These are phyloP conservation scores for Andrena hattorfiana DNA, from an alignment of 2,888 invertebrate genomes.

Conservation along the genomic window DNA sequence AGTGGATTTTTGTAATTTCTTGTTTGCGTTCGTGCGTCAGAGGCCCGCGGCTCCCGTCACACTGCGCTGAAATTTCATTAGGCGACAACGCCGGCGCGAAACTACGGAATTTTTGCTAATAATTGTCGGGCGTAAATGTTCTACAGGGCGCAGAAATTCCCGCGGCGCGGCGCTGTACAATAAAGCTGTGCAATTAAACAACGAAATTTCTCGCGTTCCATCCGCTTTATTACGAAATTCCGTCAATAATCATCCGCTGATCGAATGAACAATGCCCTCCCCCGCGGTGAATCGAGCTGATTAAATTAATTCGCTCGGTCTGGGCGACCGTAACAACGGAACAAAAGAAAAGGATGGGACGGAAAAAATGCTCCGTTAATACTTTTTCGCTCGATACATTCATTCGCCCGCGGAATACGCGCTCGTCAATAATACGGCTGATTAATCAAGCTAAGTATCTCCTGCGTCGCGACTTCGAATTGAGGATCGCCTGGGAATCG, in stretches of 20 bases:
- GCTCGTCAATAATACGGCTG: constrained; percentile 3
- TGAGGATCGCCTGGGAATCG: constrained; percentile 10
- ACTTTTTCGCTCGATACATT: constrained; percentile 14
- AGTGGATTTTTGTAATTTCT: constrained; percentile 10
- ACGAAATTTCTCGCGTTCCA: constrained; percentile 64
- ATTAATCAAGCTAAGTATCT: constrained; percentile 41
- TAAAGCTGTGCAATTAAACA: constrained; percentile 62
- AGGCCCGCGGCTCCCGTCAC: background rate
- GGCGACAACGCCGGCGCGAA: constrained; percentile 8
- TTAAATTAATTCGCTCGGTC: constrained; percentile 8
- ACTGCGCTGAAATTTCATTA: constrained; percentile 36
- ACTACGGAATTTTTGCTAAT: constrained; percentile 47
- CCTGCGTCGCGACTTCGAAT: background rate
- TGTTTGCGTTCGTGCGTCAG: background rate
- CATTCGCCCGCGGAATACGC: constrained; percentile 12
- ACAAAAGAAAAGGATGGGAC: background rate
- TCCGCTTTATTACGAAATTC: constrained; percentile 67
- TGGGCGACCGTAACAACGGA: background rate
- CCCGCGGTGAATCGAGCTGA: background rate
- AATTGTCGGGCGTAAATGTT: constrained; percentile 60
- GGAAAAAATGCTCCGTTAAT: constrained; percentile 11
- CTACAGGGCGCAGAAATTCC: constrained; percentile 55
- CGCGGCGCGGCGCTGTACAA: constrained; percentile 22
- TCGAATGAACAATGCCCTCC: constrained; percentile 40
- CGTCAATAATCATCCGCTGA: constrained; percentile 59